These are phyloP conservation scores for Phalacrocorax aristotelis DNA, from an alignment of 2,113 vertebrate species.

Conservation along the genomic window DNA sequence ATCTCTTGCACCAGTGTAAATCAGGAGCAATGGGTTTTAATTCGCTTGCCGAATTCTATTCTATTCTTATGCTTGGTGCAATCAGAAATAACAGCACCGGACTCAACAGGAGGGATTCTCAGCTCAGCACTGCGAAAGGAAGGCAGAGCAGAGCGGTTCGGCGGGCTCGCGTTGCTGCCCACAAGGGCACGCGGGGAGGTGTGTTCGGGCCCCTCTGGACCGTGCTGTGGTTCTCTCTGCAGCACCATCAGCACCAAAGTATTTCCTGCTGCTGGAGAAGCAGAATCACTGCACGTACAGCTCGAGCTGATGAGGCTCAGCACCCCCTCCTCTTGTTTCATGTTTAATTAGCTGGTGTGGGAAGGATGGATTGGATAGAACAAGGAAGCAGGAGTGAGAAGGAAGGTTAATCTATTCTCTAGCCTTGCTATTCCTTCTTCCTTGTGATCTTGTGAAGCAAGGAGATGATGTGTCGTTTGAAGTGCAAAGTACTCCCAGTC, in stretches of 20 bases:
- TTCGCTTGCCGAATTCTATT: not conserved
- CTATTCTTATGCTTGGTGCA: not conserved
- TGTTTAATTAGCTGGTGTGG: constrained; percentile 53
- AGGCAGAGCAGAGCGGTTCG: not conserved
- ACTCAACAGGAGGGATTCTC: rapidly evolving
- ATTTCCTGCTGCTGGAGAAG: not conserved
- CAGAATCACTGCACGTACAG: not conserved
- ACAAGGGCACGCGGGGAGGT: rapidly evolving
- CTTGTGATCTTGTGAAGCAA: constrained; percentile 41
- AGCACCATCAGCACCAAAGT: not conserved
- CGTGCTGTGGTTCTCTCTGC: not conserved
- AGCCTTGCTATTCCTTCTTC: constrained; percentile 51
- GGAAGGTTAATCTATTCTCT: constrained; percentile 61
- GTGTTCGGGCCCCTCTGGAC: not conserved
- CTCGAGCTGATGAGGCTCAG: constrained; percentile 6
- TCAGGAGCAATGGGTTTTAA: not conserved
- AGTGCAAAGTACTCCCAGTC: constrained; percentile 45
- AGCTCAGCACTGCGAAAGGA: rapidly evolving
- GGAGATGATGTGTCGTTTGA: constrained; percentile 57
- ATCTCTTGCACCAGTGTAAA: not conserved
- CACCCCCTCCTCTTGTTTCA: constrained; percentile 12
- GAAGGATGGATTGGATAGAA: constrained; percentile 36
- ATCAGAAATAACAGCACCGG: not conserved
- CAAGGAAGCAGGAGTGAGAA: constrained; percentile 50
- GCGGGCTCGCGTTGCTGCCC: not conserved